Base-by-base conservation (phyloP, 2,113 vertebrate species). In the Crocuta crocuta region DNA sequence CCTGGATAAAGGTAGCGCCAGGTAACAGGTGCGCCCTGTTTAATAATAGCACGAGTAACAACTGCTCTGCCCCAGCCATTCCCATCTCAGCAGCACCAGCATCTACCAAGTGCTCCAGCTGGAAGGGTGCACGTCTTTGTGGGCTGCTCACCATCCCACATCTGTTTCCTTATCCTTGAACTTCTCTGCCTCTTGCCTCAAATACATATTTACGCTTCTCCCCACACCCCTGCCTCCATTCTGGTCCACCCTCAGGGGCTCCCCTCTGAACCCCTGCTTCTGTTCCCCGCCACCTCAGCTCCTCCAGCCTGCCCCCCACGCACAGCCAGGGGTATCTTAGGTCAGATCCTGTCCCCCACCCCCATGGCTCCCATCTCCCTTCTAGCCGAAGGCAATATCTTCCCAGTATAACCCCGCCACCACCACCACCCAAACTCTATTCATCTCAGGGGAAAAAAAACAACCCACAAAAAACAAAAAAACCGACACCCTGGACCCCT, bases 391-490 rank as follows among this genome's bases (percentile, higher is more conserved):
- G 33, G 26, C 78, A 73, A 50, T 48, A 48, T 17, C 21, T 10
- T 65, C 43, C 61, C 80, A 66, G 21, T 12, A 21, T 5, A 23
- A 65, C 5, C 16, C 16, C 55, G 3, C 55, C 39, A 26, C 23
- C 7, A 65, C 53, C 53, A 17, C 53, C 16, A 55, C 53, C 53
- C 53, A 55, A 74, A 81, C 88, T 95, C 94, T 95, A 92, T 33
- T 96, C 95, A 79, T 95, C 97, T 98, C 16, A 50, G 39, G 39
- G 39, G 39, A 4, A 39, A 39, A 39, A 39, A 39, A 39, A 39
- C 39, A 39, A 39, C 39, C 3, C 39, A 39, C 39, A 39, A 39
- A 39, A 39, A 39, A 39, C 39, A 71, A 83, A 74, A 1, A 31
- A 26, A 76, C 28, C 31, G 83, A 78, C 43, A 7, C 0, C 10